A percentile compares a stretch with the other conserved stretches of the same genome.
Conservation (phyloP, 2,797 vertebrate genomes). For the Poecilia wingei region DNA sequence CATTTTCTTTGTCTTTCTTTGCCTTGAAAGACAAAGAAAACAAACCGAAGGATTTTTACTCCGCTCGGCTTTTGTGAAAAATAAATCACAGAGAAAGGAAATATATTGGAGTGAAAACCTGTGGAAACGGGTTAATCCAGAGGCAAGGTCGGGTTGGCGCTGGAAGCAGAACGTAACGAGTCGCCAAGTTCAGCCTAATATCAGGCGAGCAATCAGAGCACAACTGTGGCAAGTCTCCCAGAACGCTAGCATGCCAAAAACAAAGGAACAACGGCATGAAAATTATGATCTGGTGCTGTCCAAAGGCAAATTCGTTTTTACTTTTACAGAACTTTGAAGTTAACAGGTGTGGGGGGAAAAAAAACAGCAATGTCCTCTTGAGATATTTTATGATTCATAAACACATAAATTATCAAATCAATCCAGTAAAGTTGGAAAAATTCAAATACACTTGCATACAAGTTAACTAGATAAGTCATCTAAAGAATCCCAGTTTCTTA, state of each 20-base stretch:
- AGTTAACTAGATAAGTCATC: not conserved
- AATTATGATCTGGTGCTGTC: not conserved
- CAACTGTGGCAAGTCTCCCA: conserved; percentile 5
- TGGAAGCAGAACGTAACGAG: conserved; percentile 5
- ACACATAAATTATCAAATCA: not conserved
- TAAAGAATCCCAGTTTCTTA: not conserved
- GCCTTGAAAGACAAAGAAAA: not conserved
- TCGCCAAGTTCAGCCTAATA: not conserved
- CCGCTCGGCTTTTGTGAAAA: not conserved
- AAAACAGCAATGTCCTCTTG: not conserved
- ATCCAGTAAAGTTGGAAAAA: not conserved
- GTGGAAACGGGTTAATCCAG: not conserved
- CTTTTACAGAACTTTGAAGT: not conserved
- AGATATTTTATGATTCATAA: not conserved
- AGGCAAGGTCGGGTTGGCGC: not conserved
- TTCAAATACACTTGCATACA: not conserved
- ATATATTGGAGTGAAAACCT: not conserved
- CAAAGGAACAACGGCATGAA: not conserved
- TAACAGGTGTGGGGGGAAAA: not conserved
- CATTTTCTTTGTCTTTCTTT: too few relatives aligned
- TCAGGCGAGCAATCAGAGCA: conserved; percentile 13
- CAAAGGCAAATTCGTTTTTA: not conserved
- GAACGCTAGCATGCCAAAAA: not conserved
- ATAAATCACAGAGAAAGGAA: not conserved
- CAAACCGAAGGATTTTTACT: not conserved